phyloP scores from a whole-genome alignment of 2,113 vertebrate genomes.

The Genyomyrus donnyi region DNA sequence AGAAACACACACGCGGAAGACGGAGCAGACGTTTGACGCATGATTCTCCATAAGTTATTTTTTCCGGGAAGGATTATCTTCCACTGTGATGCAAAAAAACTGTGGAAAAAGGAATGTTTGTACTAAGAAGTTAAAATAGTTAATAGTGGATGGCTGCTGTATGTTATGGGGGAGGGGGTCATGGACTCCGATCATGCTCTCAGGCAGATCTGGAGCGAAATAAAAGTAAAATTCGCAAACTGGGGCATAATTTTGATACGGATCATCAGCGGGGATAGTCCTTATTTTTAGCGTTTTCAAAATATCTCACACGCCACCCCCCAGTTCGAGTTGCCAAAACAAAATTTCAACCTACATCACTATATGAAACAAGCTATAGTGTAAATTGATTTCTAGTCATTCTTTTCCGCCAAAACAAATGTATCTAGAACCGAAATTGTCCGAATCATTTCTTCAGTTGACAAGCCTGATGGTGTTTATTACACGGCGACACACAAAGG shows the following conservation, averaged over 20 bases:
- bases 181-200: neutral
- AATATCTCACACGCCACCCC: neutral
- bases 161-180: neutral
- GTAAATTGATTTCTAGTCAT: neutral
- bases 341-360: neutral
- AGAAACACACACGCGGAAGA: neutral
- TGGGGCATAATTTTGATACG: neutral
- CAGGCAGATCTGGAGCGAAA: neutral
- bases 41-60: neutral
- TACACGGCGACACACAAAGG: neutral
- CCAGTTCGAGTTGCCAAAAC: neutral
- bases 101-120: neutral
- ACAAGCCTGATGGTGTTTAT: neutral
- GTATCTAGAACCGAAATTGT: neutral
- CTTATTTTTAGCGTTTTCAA: neutral
- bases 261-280: neutral
- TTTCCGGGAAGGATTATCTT: neutral
- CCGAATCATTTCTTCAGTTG: neutral
- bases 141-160: neutral
- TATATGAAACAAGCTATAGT: neutral
- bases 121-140: neutral
- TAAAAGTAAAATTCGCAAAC: neutral
- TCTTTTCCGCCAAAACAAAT: neutral
- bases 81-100: neutral
- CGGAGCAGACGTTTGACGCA: neutral